Percentiles rank a stretch among this genome's conserved stretches.
phyloP scores from a whole-genome alignment of 1,140 invertebrate genomes.

The Rhopalosiphum padi region DNA sequence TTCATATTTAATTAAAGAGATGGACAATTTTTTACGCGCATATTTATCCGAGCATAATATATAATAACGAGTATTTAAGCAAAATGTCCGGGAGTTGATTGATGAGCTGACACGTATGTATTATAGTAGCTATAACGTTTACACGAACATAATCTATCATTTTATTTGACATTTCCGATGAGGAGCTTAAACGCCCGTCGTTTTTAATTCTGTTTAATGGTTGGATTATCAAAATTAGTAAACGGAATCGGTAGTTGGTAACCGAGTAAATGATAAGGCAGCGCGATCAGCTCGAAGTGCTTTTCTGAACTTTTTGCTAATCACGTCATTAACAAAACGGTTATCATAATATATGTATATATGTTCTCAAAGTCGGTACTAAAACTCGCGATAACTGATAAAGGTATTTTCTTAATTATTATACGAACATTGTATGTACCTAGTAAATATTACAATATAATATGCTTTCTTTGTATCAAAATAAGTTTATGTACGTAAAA shows the following conservation, averaged over 20 bases:
- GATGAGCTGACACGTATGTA: not conserved
- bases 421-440: not conserved
- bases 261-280: not conserved
- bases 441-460: not conserved
- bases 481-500: not conserved
- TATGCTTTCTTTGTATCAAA: not conserved
- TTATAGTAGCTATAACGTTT: not conserved
- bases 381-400: not conserved
- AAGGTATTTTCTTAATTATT: not conserved
- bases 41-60: not conserved
- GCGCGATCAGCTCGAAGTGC: not conserved
- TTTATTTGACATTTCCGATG: constrained; percentile 5
- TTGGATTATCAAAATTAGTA: not conserved
- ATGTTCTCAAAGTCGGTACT: not conserved
- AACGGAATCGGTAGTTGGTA: not conserved
- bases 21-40: not conserved
- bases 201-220: not conserved
- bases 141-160: not conserved
- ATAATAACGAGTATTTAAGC: constrained; percentile 1
- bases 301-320: not conserved
- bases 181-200: constrained; percentile 10
- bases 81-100: not conserved
- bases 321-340: not conserved
- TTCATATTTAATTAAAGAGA: not conserved
- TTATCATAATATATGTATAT: not conserved